phyloP scores from a whole-genome alignment of 2,888 invertebrate species.

The Sphaerophoria taeniata region DNA sequence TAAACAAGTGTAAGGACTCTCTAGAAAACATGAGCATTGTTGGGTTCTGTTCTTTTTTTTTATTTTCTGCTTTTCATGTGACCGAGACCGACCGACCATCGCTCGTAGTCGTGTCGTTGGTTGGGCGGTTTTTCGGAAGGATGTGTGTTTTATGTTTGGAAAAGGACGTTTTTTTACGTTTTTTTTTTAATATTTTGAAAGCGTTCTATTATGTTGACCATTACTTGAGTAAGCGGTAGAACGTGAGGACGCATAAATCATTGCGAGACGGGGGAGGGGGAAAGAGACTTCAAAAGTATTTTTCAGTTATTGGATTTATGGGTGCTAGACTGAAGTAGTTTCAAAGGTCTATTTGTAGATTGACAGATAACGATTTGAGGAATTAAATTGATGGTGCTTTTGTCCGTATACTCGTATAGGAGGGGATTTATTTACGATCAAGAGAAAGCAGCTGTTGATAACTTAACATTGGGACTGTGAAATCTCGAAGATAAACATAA shows the following conservation, averaged over 20 bases:
- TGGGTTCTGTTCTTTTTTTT: not conserved
- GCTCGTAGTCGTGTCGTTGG: not conserved
- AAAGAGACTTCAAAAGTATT: no score
- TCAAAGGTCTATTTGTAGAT: constrained; percentile 14
- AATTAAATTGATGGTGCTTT: not conserved
- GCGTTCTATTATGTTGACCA: constrained; percentile 40
- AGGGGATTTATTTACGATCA: not conserved
- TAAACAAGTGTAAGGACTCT: constrained; percentile 7
- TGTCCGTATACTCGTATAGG: not conserved
- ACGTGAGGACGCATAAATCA: constrained; percentile 43
- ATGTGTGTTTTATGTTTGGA: constrained; percentile 25
- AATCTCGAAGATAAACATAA: no score
- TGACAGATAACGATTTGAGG: constrained; percentile 19
- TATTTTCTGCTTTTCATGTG: no score
- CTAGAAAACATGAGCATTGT: constrained; percentile 28
- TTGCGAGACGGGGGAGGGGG: not conserved
- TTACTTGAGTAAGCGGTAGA: constrained; percentile 39
- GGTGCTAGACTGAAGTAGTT: constrained; percentile 18
- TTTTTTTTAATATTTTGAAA: constrained; percentile 21
- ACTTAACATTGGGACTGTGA: not conserved
- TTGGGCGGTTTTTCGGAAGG: no score
- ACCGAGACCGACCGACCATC: no score
- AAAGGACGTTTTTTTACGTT: constrained; percentile 29
- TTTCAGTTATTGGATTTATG: constrained; percentile 28
- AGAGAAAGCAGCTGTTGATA: not conserved